Percentiles rank a stretch among this genome's conserved stretches.
Evolutionary conservation across 2,888 invertebrate genomes (phyloP).

Genomic region (Molorchus minor): DNA sequence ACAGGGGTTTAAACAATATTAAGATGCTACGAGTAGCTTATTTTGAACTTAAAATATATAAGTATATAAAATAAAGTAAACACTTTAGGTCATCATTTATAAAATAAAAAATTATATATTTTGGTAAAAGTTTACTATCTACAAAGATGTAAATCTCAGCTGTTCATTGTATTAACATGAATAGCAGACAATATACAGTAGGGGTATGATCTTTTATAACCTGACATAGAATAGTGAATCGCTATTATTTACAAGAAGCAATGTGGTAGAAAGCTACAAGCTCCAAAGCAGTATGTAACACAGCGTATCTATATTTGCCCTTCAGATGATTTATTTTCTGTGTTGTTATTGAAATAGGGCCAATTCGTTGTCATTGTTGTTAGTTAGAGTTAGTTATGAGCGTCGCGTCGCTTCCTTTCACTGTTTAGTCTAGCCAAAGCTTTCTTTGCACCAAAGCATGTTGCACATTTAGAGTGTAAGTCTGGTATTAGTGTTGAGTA

Average conservation of each 20-base stretch:
- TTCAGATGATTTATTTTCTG: slow-evolving; percentile 50
- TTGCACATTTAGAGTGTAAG: slow-evolving; percentile 52
- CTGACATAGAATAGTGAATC: slow-evolving; percentile 16
- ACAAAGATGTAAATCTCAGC: no score
- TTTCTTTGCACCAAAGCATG: slow-evolving; percentile 53
- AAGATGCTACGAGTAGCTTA: no score
- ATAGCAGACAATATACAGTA: no score
- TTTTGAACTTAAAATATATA: no score
- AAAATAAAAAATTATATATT: no score
- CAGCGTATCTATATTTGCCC: slow-evolving; percentile 32
- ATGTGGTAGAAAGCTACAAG: slow-evolving; percentile 26
- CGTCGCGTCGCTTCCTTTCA: slow-evolving; percentile 9
- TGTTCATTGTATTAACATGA: no score
- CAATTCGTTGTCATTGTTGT: slow-evolving; percentile 11
- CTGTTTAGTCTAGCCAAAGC: slow-evolving; percentile 43
- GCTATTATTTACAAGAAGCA: slow-evolving; percentile 37
- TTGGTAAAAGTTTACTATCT: no score
- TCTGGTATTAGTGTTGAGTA: slow-evolving; percentile 36
- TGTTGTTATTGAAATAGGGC: slow-evolving; percentile 27
- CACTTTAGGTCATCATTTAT: no score
- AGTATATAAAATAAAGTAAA: no score
- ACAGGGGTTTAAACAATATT: no score
- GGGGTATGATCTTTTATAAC: slow-evolving; percentile 31
- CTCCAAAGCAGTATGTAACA: slow-evolving; percentile 10
- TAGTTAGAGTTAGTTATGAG: slow-evolving; percentile 15